phyloP scores from a whole-genome alignment of 2,888 invertebrate species.

The Ctena decussata region DNA sequence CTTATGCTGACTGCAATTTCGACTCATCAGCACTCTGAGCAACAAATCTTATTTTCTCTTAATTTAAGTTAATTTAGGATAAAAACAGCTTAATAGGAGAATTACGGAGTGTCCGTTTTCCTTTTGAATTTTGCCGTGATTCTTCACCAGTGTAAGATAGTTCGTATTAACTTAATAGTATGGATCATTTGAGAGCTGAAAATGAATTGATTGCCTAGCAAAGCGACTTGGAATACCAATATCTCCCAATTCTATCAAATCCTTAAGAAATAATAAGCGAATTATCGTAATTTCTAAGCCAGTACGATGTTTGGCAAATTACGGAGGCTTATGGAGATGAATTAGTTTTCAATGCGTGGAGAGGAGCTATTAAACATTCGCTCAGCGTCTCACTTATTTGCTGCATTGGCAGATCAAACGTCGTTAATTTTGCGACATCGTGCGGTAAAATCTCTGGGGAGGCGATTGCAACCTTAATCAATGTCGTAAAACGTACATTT shows the following conservation, averaged over 20 bases:
- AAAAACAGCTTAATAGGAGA: conserved; percentile 66
- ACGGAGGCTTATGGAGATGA: conserved; percentile 49
- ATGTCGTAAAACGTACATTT: conserved; percentile 2
- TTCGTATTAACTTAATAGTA: conserved; percentile 65
- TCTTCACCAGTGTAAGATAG: conserved; percentile 37
- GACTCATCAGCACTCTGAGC: conserved; percentile 46
- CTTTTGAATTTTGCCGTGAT: conserved; percentile 63
- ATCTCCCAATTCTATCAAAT: conserved; percentile 47
- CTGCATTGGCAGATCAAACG: conserved; percentile 44
- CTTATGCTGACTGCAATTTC: conserved; percentile 3
- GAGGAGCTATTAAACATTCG: conserved; percentile 44
- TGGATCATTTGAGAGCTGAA: conserved; percentile 42
- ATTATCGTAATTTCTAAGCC: conserved; percentile 64
- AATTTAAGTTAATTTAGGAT: conserved; percentile 68
- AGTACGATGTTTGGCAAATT: conserved; percentile 55
- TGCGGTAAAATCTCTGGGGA: not conserved
- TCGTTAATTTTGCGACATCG: conserved; percentile 44
- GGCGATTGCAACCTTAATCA: conserved; percentile 17
- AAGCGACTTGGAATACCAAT: conserved; percentile 55
- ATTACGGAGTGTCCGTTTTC: conserved; percentile 51
- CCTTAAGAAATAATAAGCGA: conserved; percentile 62
- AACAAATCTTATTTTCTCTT: conserved; percentile 67
- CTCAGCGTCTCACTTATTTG: conserved; percentile 45
- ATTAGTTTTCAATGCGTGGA: conserved; percentile 44
- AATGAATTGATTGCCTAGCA: not conserved